Percentiles rank a stretch among this genome's conserved stretches.
Conservation (phyloP, 53 echinoderm and acorn worm species). For the Stichopus horrens region DNA sequence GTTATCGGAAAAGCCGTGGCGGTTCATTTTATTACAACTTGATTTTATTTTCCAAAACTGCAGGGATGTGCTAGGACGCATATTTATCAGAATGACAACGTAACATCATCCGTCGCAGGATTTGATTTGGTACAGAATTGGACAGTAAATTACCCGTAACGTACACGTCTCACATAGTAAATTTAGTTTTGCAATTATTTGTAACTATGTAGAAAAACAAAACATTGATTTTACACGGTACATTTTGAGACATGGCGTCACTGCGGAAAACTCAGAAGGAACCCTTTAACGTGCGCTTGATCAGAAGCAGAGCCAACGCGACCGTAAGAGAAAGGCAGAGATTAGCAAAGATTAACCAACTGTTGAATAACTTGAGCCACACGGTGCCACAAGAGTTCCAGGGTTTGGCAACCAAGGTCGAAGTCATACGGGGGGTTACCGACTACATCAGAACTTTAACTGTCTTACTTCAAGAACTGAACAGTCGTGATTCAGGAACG, state of each 20-base stretch:
- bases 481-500: neutral
- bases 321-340: conserved; percentile 67
- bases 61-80: neutral
- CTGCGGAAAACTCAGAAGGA: neutral
- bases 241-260: neutral
- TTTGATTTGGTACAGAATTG: neutral
- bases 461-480: conserved; percentile 3
- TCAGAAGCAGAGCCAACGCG: conserved; percentile 64
- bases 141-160: neutral
- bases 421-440: conserved; percentile 53
- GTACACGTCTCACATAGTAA: neutral
- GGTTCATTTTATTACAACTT: neutral
- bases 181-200: neutral
- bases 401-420: conserved; percentile 72
- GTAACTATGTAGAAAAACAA: neutral
- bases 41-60: neutral
- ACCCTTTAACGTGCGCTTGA: conserved; percentile 62
- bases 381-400: conserved; percentile 66
- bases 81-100: neutral
- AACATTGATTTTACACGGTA: neutral
- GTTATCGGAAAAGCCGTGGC: neutral
- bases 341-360: conserved; percentile 67
- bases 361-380: conserved; percentile 57
- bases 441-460: conserved; percentile 49
- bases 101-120: neutral